Evolutionary conservation across 2,888 invertebrate species (phyloP).

Genomic region (Julus scanicus): DNA sequence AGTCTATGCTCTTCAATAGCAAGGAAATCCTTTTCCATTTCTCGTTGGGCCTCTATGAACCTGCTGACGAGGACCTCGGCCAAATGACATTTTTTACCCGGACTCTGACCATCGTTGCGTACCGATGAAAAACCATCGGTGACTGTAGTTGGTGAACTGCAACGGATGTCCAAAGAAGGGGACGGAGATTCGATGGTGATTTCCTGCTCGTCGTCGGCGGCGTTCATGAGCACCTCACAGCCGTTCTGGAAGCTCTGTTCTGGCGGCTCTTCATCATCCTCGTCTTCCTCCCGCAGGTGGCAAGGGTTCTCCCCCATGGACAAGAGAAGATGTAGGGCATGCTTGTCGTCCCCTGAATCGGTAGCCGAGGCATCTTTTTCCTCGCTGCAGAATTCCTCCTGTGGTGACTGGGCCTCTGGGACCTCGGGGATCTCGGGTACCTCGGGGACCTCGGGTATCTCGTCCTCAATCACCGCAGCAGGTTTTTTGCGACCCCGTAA

Average conservation of each 20-base stretch:
- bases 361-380: background rate
- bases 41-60: constrained; percentile 20
- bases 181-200: constrained; percentile 47
- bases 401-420: background rate
- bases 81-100: background rate
- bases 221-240: background rate
- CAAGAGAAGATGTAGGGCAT: background rate
- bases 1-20: constrained; percentile 41
- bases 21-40: constrained; percentile 41
- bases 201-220: background rate
- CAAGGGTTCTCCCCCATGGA: constrained; percentile 45
- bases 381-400: background rate
- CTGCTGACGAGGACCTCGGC: background rate
- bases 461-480: background rate
- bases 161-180: constrained; percentile 8
- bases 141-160: background rate
- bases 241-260: background rate
- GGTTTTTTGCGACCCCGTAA: background rate
- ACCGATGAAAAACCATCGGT: background rate
- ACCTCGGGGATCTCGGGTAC: background rate
- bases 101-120: background rate
- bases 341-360: background rate
- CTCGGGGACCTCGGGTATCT: background rate
- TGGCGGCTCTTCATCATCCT: background rate
- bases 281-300: constrained; percentile 19